Base-by-base conservation (phyloP, 2,888 invertebrate genomes). In the Bellardia pandia region DNA sequence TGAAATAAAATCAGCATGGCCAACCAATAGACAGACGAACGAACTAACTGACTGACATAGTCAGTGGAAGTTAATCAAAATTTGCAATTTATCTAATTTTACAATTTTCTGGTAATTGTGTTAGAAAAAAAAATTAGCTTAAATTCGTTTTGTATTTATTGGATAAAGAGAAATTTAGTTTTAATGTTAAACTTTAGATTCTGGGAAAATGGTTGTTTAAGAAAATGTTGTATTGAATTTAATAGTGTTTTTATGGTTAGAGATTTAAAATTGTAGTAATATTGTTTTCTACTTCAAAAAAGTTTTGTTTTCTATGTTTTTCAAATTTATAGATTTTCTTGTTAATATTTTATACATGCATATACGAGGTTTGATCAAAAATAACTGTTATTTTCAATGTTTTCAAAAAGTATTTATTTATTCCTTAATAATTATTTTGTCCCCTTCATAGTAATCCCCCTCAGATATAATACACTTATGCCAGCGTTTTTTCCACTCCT, bases 21-120 rank as follows among this genome's bases (percentile, higher is more conserved):
- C 1, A 62, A 37, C 8, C 40, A 42, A 9, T 0, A 58, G 2
- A 48, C 1, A 42, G 68, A 60, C 48, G 8, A 23, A 45, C 53
- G 11, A 45, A 14, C 64, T 9, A 37, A n/a, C 37, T 5, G 45
- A 33, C 30, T 5, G n/a, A 69, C 6, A 71, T 42, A 60, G 30
- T 69, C n/a, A 48, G 14, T 75, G 75, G 16, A 60, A 68, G 42
- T 45, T 83, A 76, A 83, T 76, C 82, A 76, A 83, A 76, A 23
- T 71, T 5, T 69, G 69, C 11, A 83, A 76, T 83, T 76, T 76
- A 71, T 71, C 13, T 53, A 82, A 83, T 83, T 16, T 4, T 23
- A 76, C 53, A 76, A 83, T 83, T 83, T 83, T 76, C 42, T 37
- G 23, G 62, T 76, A 76, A 71, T 71, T 83, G 76, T 62, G 23